Evolutionary conservation across 2,888 invertebrate genomes (phyloP), one percentile per base, ranked within the genome.

Genomic region (Periphyllus acericola): DNA sequence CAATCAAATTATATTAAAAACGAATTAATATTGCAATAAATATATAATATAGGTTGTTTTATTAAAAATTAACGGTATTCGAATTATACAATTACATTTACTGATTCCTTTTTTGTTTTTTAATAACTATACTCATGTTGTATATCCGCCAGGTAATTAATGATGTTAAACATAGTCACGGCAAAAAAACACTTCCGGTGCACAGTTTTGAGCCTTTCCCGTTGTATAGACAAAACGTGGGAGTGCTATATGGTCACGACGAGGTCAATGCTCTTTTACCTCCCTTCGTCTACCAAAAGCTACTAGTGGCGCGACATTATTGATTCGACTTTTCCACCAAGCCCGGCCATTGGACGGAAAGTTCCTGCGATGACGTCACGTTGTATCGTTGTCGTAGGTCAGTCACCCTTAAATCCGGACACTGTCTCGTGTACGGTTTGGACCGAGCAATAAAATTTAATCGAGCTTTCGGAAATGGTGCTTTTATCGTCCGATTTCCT

Each of bases 251-350:
- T 34, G 85, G 71, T 71, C n/a, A 52, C 76, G 32, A 29, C 40
- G 86, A 72, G 86, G 80, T 87, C 86, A 80, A 72, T 34, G 86
- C 74, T 40, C 72, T 60, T 60, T 17, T 21, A 19, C 60, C 75
- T 40, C 72, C 79, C 85, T 71, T 72, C 78, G 40, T 79, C 79
- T 25, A 55, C 25, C 71, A 52, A 80, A 36, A 80, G 80, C 86
- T 71, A 87, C 86, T 87, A 79, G 86, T 87, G 86, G 86, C 86
- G 86, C 86, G 86, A 72, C 86, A 60, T 60, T 87, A 87, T 87
- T 87, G 86, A 87, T 87, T 87, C 80, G 60, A 32, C 72, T 80
- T 40, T 86, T 74, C 74, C 21, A 32, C 80, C 32, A 76, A 75
- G 72, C 79, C 72, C 86, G 86, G 46, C 80, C 86, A 74, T 60